phyloP scores from a whole-genome alignment of 1,140 invertebrate species.

The Drosophila neocordata region DNA sequence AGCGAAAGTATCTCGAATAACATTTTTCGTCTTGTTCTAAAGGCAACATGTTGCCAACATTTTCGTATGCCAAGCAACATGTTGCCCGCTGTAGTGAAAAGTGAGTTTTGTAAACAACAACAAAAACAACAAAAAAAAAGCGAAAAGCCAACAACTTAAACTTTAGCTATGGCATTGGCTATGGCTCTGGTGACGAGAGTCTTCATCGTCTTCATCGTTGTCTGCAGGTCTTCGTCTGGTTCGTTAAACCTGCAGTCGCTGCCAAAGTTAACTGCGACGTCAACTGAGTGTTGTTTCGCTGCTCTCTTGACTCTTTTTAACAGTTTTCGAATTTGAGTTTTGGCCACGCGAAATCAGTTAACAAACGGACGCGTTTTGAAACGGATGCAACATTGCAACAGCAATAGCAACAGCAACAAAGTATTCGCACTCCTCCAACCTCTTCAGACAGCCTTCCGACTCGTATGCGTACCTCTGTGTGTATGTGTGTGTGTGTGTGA shows the following conservation, averaged over 20 bases:
- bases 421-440: constrained; percentile 1
- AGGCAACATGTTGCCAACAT: neutral
- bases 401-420: constrained; percentile 11
- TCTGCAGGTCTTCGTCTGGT: constrained; percentile 46
- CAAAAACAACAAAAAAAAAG: too few relatives aligned
- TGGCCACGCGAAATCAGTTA: constrained; percentile 82
- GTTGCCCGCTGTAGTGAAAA: constrained; percentile 62
- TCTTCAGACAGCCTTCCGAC: neutral
- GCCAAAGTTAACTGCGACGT: constrained; percentile 15
- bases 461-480: neutral
- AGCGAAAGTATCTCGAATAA: constrained; percentile 55
- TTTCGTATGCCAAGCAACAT: constrained; percentile 29
- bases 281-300: neutral
- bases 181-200: constrained; percentile 39
- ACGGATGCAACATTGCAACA: constrained; percentile 60
- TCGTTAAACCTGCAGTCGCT: constrained; percentile 61
- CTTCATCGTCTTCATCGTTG: neutral
- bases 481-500: constrained; percentile 1
- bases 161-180: constrained; percentile 24
- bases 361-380: constrained; percentile 81
- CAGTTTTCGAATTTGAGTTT: constrained; percentile 74
- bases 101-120: constrained; percentile 69
- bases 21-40: constrained; percentile 1
- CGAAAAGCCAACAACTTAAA: constrained; percentile 70
- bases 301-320: constrained; percentile 44